Conservation (phyloP, 92 coral and sea anemone species). For the Palythoa caribaeorum region DNA sequence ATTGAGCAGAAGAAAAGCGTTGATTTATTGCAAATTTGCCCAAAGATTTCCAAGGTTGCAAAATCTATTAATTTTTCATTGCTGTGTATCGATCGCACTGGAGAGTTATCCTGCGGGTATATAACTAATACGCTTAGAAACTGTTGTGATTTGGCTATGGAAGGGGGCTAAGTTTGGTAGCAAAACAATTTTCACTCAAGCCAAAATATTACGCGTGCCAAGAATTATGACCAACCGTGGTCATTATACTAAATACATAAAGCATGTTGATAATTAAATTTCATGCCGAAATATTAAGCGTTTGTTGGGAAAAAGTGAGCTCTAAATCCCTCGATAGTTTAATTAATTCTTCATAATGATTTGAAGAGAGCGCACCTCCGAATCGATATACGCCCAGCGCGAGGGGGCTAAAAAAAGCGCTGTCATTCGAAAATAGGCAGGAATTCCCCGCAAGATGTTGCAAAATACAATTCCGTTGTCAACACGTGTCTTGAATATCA, state of each 20-base stretch:
- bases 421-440: not conserved
- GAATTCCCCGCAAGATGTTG: constrained; percentile 23
- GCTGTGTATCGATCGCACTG: not conserved
- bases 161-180: constrained; percentile 1
- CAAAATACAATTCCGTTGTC: constrained; percentile 1
- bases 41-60: constrained; percentile 21
- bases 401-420: not conserved
- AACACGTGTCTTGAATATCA: constrained; percentile 69
- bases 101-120: constrained; percentile 12
- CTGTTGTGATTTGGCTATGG: constrained; percentile 23
- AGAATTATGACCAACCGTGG: constrained; percentile 52
- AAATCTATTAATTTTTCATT: constrained; percentile 27
- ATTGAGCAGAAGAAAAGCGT: constrained; percentile 53
- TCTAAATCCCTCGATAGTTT: constrained; percentile 68
- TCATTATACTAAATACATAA: constrained; percentile 64
- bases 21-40: constrained; percentile 55
- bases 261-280: constrained; percentile 76
- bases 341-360: constrained; percentile 71
- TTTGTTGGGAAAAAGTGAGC: constrained; percentile 75
- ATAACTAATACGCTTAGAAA: constrained; percentile 5
- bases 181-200: not conserved
- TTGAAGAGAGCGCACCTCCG: constrained; percentile 35
- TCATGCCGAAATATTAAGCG: constrained; percentile 74
- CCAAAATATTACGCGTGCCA: constrained; percentile 70
- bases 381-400: not conserved